Percentiles rank a stretch among this genome's conserved stretches.
Conservation (phyloP, 2,888 invertebrate species). For the Strigamia crassipes region DNA sequence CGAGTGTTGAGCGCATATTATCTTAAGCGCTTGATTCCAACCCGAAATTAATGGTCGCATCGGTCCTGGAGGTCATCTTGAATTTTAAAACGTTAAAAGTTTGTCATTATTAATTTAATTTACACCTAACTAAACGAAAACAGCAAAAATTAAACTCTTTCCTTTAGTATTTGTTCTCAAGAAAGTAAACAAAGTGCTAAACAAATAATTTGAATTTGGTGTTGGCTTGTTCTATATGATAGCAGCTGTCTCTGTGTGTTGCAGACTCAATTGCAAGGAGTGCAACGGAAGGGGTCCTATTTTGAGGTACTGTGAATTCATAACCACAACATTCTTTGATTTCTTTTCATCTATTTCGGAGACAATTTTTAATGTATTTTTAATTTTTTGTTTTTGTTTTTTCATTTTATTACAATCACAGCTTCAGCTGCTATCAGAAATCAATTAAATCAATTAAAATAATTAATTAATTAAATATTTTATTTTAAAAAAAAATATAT, state of each 20-base stretch:
- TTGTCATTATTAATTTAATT: too few species aligned
- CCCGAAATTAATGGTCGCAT: background rate
- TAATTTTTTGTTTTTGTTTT: background rate
- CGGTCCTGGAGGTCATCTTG: background rate
- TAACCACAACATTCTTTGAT: conserved; percentile 11
- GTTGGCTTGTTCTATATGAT: conserved; percentile 8
- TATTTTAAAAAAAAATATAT: too few species aligned
- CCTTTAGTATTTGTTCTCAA: background rate
- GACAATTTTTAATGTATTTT: background rate
- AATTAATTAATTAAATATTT: too few species aligned
- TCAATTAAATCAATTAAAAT: background rate
- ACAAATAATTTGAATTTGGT: background rate
- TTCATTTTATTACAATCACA: background rate
- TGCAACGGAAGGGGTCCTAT: conserved; percentile 34
- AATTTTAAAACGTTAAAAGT: background rate
- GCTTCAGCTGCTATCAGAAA: conserved; percentile 21
- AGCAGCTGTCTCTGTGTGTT: conserved; percentile 38
- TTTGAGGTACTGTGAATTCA: conserved; percentile 36
- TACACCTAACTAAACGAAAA: too few species aligned
- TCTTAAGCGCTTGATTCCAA: background rate
- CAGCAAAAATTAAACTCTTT: too few species aligned
- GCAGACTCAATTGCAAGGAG: conserved; percentile 41
- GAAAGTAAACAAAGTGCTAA: background rate
- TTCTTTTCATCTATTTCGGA: background rate
- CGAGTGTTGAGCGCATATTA: background rate